Conservation (phyloP, 2,113 vertebrate species). For the Eleginops maclovinus region DNA sequence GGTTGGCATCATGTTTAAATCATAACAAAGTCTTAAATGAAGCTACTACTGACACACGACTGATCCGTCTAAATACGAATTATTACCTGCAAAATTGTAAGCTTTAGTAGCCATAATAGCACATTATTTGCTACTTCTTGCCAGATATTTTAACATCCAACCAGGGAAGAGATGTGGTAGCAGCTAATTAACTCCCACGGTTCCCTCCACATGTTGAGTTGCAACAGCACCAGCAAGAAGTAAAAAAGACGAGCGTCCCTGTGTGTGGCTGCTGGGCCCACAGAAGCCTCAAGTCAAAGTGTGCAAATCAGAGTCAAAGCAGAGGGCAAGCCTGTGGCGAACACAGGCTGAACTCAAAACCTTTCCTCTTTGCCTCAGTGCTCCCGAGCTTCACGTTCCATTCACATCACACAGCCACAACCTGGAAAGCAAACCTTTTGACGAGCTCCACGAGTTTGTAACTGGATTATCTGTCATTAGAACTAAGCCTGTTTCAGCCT, state of each 20-base stretch:
- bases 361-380: constrained; percentile 60
- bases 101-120: background rate
- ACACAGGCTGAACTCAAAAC: constrained; percentile 57
- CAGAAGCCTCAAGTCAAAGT: constrained; percentile 66
- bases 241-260: constrained; percentile 40
- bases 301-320: constrained; percentile 63
- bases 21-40: background rate
- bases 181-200: constrained; percentile 29
- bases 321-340: constrained; percentile 67
- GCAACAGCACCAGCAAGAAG: constrained; percentile 13
- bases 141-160: constrained; percentile 27
- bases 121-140: background rate
- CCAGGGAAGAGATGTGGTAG: constrained; percentile 20
- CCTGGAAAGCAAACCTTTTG: constrained; percentile 79
- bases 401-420: constrained; percentile 80
- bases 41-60: background rate
- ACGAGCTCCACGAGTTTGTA: constrained; percentile 78
- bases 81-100: background rate
- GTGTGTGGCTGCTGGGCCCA: constrained; percentile 25
- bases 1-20: background rate
- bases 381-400: constrained; percentile 74
- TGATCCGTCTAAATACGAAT: background rate
- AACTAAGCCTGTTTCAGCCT: constrained; percentile 67
- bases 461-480: constrained; percentile 81
- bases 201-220: background rate